Base-by-base conservation (phyloP, 2,113 vertebrate species). In the Thomomys bottae region DNA sequence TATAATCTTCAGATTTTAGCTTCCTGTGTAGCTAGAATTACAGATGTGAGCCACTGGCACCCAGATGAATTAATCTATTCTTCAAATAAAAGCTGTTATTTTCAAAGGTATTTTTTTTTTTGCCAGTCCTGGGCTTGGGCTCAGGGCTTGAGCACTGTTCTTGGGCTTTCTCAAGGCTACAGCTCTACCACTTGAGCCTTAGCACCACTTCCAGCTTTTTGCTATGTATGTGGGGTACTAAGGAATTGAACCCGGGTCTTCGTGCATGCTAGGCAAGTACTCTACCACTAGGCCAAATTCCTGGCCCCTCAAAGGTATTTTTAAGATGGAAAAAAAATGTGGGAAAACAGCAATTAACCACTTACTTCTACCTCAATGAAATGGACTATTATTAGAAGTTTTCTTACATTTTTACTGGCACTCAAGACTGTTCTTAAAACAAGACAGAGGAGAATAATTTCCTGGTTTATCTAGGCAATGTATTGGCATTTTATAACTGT, bases 391-490 rank as follows among this genome's bases (percentile, higher is more conserved):
- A 34, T 72, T 38, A 77, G 67, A 87, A 87, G n/a, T 79, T 77
- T 54, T 26, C 40, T 71, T 49, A 66, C 54, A 45, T 42, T 77
- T 72, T 68, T 21, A 82, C 20, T 30, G 6, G 45, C 80, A 3
- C 21, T 88, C 59, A 73, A 38, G 70, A 77, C 36, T 54, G 79
- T 70, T 86, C 36, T 81, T 45, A 63, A 67, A 61, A 49, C 1
- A 42, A 63, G 86, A 34, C 26, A 36, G 89, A 49, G 42, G 66
- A 84, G 91, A 94, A 90, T 91, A 87, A 93, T 79, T 89, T 49
- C 84, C 32, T 63, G 72, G 32, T 32, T 23, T 36, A 32, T 57
- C 30, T 54, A 49, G 9, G n/a, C 21, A 61, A 66, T 32, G 5
- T 9, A 54, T 63, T 26, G 36, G 14, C 26, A 28, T 72, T 87